Evolutionary conservation across 2,888 invertebrate genomes (phyloP), one percentile per base, ranked within the genome.

Genomic region (Drosophila subsilvestris): DNA sequence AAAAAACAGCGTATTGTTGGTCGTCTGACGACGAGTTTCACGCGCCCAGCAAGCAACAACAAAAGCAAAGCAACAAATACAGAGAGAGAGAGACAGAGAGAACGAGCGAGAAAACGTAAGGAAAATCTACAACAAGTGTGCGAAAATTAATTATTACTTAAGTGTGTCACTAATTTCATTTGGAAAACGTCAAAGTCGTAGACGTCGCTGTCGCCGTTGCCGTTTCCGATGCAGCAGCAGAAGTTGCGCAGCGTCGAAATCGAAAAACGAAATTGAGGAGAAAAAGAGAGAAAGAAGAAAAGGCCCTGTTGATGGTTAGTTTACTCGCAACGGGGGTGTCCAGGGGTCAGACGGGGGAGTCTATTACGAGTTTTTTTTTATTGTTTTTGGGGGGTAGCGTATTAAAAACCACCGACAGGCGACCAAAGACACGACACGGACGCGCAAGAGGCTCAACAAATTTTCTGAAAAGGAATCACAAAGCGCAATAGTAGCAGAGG

Each of bases 81-180:
- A 22, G 55, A 47, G 37, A 57, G 57, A 42, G 42, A 62, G 14
- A 72, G 54, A 57, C 37, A 62, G 49, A 49, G 29, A 65, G 43
- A 68, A 67, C 56, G 50, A 75, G 54, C 59, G 51, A 59, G 57
- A 37, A 72, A 82, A 80, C 68, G 74, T 78, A 76, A 76, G 76
- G 60, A 86, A 82, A 82, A 78, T 78, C 76, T 75, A 80, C 80
- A 82, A 82, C 76, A 81, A 87, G 87, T 85, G 85, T 87, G 84
- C 84, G 77, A 82, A 81, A 84, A 86, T 84, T 86, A 86, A 80
- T 85, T 85, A 86, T 85, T 87, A 79, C 75, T 79, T 85, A 85
- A 85, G 87, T 87, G 85, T 85, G 85, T 87, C 80, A 83, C 85
- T 85, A 85, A 85, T 85, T 85, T 85, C 79, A 85, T 85, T 85